Percentiles rank a stretch among this genome's conserved stretches.
Evolutionary conservation across 1,140 invertebrate species (phyloP).

Genomic region (Pseudomyrmex concolor): DNA sequence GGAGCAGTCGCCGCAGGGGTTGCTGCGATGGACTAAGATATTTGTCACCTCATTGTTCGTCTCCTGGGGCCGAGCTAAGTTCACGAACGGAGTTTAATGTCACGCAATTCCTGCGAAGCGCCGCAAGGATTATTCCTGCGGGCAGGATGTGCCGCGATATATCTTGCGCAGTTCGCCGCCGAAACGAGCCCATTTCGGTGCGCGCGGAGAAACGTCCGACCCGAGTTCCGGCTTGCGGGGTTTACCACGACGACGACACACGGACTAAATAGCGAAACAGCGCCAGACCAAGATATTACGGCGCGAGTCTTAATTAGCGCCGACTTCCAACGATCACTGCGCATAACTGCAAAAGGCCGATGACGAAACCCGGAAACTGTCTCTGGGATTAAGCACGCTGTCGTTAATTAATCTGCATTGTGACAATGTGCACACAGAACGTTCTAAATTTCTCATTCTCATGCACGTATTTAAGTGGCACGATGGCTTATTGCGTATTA

Average conservation of each 20-base stretch:
- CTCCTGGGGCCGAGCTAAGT: slow-evolving; percentile 77
- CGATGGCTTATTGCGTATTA: slow-evolving; percentile 29
- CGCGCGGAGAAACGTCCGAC: slow-evolving; percentile 3
- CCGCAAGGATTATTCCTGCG: slow-evolving; percentile 77
- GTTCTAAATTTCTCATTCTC: neutral
- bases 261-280: slow-evolving; percentile 3
- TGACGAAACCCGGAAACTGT: slow-evolving; percentile 36
- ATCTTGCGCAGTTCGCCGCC: slow-evolving; percentile 69
- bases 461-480: neutral
- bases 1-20: slow-evolving; percentile 59
- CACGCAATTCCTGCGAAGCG: slow-evolving; percentile 81
- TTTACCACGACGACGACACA: neutral
- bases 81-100: slow-evolving; percentile 83
- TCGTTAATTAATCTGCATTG: slow-evolving; percentile 63
- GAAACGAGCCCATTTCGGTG: slow-evolving; percentile 66
- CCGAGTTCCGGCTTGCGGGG: slow-evolving; percentile 37
- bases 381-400: neutral
- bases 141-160: slow-evolving; percentile 73
- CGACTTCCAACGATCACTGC: slow-evolving; percentile 64
- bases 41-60: slow-evolving; percentile 84
- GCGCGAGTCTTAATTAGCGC: slow-evolving; percentile 77
- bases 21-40: slow-evolving; percentile 72
- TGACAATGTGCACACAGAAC: neutral
- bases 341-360: slow-evolving; percentile 11
- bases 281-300: slow-evolving; percentile 67